Base-by-base conservation (phyloP, 1,140 invertebrate genomes). In the Leptonema lineaticorne region DNA sequence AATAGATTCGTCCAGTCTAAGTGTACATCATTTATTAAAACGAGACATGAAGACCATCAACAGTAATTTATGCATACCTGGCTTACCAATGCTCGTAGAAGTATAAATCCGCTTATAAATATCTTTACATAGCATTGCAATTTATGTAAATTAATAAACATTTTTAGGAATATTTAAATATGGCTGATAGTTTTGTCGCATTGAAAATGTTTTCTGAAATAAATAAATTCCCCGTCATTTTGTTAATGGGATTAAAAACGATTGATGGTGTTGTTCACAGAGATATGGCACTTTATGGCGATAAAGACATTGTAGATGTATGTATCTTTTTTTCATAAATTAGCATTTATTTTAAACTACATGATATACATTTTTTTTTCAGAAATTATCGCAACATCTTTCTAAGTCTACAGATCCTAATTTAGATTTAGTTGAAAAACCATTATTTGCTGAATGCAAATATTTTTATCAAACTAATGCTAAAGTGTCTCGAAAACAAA, bases 11-110 rank as follows among this genome's bases (percentile, higher is more conserved):
- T 76, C 75, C 1, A 9, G 68, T 37, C 70, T 79, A 53, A 76
- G 69, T 24, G 69, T 74, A 0, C 58, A 73, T 58, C 76, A 79
- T 69, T 63, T 79, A 28, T 66, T 79, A 0, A 68, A 68, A 9
- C 74, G 76, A 69, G 78, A 79, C 58, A 69, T 78, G 57, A 79
- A 79, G 75, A n/a, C n/a, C n/a, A 20, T 75, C 11, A 68, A 78
- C 0, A 67, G 74, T 9, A 63, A 73, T 27, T 57, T 78, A 41
- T 74, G 73, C 33, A 73, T 79, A 37, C 75, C 78, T 2, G 76
- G 76, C 16, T 64, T 79, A 58, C 77, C 77, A 18, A 76, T 78
- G 70, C 65, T 79, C 2, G 76, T 75, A 30, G 71, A 76, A 48
- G 59, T 62, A 41, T 27, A n/a, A n/a, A n/a, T n/a, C n/a, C n/a